phyloP scores from a whole-genome alignment of 2,888 invertebrate genomes.

The Caenorhabditis macrosperma region DNA sequence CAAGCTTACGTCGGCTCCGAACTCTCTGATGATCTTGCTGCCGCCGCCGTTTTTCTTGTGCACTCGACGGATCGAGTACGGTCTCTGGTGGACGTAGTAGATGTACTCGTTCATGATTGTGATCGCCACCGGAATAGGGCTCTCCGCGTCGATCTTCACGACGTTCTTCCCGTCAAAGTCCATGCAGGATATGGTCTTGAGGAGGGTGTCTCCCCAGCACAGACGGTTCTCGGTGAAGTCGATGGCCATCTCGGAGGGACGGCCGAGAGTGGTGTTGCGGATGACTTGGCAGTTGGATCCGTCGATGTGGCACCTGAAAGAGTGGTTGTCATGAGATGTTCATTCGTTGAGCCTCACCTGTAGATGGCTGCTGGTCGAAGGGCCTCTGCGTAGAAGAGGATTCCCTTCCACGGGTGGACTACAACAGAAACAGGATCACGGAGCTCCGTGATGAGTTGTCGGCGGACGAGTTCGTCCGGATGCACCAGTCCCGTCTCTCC shows the following conservation, averaged over 20 bases:
- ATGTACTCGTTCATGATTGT: conserved; percentile 85
- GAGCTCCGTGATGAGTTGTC: conserved; percentile 75
- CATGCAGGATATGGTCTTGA: conserved; percentile 83
- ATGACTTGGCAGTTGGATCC: conserved; percentile 87
- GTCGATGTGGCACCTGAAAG: conserved; percentile 90
- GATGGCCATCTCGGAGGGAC: conserved; percentile 81
- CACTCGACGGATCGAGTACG: conserved; percentile 93
- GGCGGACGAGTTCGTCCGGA: conserved; percentile 77
- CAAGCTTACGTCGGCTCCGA: conserved; percentile 74
- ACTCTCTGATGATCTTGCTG: conserved; percentile 73
- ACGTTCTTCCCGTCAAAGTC: conserved; percentile 77
- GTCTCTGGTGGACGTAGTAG: conserved; percentile 97
- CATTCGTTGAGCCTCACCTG: conserved; percentile 82
- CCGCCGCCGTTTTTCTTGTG: conserved; percentile 87
- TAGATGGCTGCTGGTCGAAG: conserved; percentile 93
- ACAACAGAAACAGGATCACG: conserved; percentile 96
- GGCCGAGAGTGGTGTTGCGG: conserved; percentile 78
- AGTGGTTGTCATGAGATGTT: background rate
- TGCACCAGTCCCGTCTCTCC: conserved; percentile 73
- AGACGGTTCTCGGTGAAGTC: conserved; percentile 80
- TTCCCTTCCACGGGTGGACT: conserved; percentile 92
- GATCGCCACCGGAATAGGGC: conserved; percentile 78
- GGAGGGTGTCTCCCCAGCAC: conserved; percentile 82
- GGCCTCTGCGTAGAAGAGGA: conserved; percentile 96
- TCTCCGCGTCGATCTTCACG: conserved; percentile 63